Base-by-base conservation (phyloP, 2,113 vertebrate genomes). In the Nothoprocta pentlandii region DNA sequence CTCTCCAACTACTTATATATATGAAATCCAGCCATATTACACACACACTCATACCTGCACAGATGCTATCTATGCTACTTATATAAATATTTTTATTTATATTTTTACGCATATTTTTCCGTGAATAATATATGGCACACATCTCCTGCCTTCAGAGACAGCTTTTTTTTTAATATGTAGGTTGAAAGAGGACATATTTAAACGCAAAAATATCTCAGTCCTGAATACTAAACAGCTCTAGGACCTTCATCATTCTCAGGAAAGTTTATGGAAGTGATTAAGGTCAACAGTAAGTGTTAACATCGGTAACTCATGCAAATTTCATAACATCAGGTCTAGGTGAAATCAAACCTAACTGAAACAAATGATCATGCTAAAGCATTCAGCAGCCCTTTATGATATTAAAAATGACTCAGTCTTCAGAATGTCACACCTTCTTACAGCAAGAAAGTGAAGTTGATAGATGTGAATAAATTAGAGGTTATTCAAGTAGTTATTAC, bases 191-290 rank as follows among this genome's bases (percentile, higher is more conserved):
- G 10, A 2, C 8, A n/a, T 15, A 17, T 93, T 81, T 44, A 63
- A 67, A 34, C 58, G 68, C 49, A 94, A 92, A 96, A 63, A 32
- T 51, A 6, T 71, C 80, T 94, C 58, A 71, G 28, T 32, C 21
- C 16, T 89, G 73, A 96, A 87, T 94, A 81, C 76, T 82, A 34
- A 93, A 53, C 34, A 84, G 7, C 17, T 61, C 36, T 28, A 83
- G 76, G 47, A 74, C 16, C 32, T 47, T 17, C 6, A 79, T 67
- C 9, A 44, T 63, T 94, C 77, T 26, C 71, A 83, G 89, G 87
- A 92, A 64, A 79, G 47, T 67, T 90, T 89, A 68, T 85, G 70
- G 67, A 67, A 85, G 59, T 66, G 80, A 58, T 44, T 8, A 64
- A 53, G 70, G 80, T 93, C 85, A 89, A 62, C 46, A 68, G 49